These are phyloP conservation scores for Pogonophryne albipinna DNA, from an alignment of 2,797 vertebrate species.

Conservation along the genomic window DNA sequence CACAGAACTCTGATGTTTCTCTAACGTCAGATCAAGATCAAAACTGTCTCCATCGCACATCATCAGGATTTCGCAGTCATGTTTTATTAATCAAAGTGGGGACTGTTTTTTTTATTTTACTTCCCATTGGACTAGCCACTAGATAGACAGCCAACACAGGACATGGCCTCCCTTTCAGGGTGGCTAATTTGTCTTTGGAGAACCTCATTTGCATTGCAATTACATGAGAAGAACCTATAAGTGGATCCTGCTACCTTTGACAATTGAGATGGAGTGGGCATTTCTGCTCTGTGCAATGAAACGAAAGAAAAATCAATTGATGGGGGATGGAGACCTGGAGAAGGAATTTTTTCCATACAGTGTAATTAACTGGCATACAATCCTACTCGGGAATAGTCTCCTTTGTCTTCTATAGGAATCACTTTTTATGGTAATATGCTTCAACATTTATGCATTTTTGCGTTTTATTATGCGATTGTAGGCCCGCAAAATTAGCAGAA, in stretches of 20 bases:
- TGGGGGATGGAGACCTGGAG: constrained; percentile 39
- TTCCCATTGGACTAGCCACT: constrained; percentile 33
- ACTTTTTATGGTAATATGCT: constrained; percentile 39
- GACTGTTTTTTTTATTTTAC: constrained; percentile 32
- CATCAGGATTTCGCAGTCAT: constrained; percentile 57
- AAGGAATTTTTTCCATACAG: constrained; percentile 32
- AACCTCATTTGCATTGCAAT: constrained; percentile 80
- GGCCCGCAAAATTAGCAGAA: constrained; percentile 8
- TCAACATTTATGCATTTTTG: constrained; percentile 18
- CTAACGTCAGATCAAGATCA: constrained; percentile 69
- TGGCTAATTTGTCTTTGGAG: constrained; percentile 75
- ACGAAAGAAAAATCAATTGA: constrained; percentile 64
- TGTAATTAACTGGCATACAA: constrained; percentile 57
- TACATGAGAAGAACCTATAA: constrained; percentile 77
- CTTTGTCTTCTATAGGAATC: constrained; percentile 35
- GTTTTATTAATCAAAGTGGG: constrained; percentile 77
- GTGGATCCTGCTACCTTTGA: constrained; percentile 70
- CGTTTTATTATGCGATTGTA: background rate
- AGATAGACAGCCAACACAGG: constrained; percentile 55
- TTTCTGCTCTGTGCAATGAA: constrained; percentile 61
- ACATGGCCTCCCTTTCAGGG: constrained; percentile 60
- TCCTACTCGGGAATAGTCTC: constrained; percentile 21
- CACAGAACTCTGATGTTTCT: constrained; percentile 31
- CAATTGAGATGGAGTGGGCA: constrained; percentile 73
- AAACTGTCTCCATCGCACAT: constrained; percentile 65